Evolutionary conservation across 1,140 invertebrate species (phyloP).

Genomic region (Antheraea mylitta): DNA sequence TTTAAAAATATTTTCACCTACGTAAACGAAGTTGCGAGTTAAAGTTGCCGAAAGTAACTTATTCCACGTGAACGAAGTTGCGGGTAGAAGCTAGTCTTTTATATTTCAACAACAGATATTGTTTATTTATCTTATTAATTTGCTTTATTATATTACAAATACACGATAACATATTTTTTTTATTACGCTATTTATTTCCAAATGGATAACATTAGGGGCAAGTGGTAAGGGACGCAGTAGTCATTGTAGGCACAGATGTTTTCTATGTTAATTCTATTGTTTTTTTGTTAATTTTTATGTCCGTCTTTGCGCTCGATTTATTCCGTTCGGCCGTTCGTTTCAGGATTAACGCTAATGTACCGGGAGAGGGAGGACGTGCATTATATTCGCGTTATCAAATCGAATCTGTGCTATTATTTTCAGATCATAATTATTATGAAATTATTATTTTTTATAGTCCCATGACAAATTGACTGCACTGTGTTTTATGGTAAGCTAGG

Average conservation of each 20-base stretch:
- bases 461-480: too few relatives aligned
- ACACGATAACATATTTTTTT: too few relatives aligned
- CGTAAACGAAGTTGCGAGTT: too few relatives aligned
- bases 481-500: too few relatives aligned
- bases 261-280: constrained; percentile 77
- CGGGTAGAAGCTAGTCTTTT: too few relatives aligned
- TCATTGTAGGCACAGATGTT: constrained; percentile 70
- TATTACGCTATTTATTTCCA: too few relatives aligned
- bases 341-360: constrained; percentile 39
- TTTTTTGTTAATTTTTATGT: constrained; percentile 76
- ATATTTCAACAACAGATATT: too few relatives aligned
- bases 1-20: too few relatives aligned
- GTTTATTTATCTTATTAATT: too few relatives aligned
- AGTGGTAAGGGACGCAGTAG: constrained; percentile 37
- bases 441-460: background rate
- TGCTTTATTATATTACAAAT: too few relatives aligned
- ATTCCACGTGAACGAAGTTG: too few relatives aligned
- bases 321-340: constrained; percentile 53
- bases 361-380: constrained; percentile 36
- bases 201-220: background rate
- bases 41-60: too few relatives aligned
- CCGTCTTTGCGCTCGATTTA: constrained; percentile 71
- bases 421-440: background rate
- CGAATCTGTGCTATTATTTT: background rate
- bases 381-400: constrained; percentile 23